Conservation (phyloP, 2,888 invertebrate genomes). For the Thalpophila matura region DNA sequence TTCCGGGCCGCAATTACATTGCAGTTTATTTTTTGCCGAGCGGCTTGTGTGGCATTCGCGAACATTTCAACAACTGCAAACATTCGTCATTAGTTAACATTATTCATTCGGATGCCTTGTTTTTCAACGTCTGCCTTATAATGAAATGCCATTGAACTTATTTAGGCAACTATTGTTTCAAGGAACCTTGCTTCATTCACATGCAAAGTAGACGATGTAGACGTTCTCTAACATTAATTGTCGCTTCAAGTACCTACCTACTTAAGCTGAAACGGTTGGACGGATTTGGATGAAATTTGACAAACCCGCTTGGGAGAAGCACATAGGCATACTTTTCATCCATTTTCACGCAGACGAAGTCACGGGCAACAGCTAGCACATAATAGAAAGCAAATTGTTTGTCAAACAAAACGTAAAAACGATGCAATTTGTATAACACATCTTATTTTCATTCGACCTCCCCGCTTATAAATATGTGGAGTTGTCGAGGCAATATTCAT, state of each 20-base stretch:
- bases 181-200: slow-evolving; percentile 48
- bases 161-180: slow-evolving; percentile 55
- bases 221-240: slow-evolving; percentile 24
- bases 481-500: slow-evolving; percentile 70
- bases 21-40: slow-evolving; percentile 73
- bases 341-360: too few species aligned
- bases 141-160: slow-evolving; percentile 70
- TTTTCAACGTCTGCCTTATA: slow-evolving; percentile 83
- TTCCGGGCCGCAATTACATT: slow-evolving; percentile 80
- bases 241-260: slow-evolving; percentile 21
- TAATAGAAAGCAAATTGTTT: slow-evolving; percentile 4
- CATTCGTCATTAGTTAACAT: slow-evolving; percentile 84
- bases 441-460: slow-evolving; percentile 28
- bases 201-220: slow-evolving; percentile 42
- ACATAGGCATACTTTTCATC: too few species aligned
- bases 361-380: too few species aligned
- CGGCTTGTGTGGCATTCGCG: slow-evolving; percentile 68
- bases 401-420: slow-evolving; percentile 5
- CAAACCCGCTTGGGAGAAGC: too few species aligned
- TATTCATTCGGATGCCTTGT: slow-evolving; percentile 79
- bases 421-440: slow-evolving; percentile 10
- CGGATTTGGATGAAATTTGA: too few species aligned
- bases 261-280: too few species aligned
- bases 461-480: slow-evolving; percentile 45
- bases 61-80: slow-evolving; percentile 80